Evolutionary conservation across 1,140 invertebrate species (phyloP).

Genomic region (Apolygus lucorum): DNA sequence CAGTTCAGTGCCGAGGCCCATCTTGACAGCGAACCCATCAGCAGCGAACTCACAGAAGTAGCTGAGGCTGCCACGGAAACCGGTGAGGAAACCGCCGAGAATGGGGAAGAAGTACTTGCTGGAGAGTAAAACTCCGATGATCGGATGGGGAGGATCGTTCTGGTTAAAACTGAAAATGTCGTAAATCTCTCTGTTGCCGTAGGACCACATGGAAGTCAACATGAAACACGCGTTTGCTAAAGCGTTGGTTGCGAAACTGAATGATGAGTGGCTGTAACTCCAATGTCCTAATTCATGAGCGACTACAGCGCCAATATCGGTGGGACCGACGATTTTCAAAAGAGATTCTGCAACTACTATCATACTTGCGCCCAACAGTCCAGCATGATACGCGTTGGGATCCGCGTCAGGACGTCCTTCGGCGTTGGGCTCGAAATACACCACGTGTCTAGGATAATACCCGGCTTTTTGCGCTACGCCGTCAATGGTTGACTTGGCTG

Average conservation of each 20-base stretch:
- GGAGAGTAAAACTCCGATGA: neutral
- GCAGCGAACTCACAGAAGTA: neutral
- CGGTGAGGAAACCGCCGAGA: neutral
- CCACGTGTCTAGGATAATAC: neutral
- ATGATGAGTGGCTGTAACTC: neutral
- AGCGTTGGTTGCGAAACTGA: neutral
- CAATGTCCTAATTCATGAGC: conserved; percentile 5
- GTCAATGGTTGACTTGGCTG: conserved; percentile 1
- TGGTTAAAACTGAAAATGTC: neutral
- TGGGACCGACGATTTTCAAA: neutral
- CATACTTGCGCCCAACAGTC: neutral
- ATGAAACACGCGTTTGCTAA: neutral
- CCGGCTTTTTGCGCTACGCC: neutral
- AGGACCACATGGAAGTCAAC: neutral
- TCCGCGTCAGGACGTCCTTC: too few species aligned
- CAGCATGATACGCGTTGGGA: neutral
- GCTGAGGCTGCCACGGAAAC: neutral
- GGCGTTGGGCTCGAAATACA: neutral
- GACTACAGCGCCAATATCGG: neutral
- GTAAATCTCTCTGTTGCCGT: neutral
- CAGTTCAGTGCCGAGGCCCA: neutral
- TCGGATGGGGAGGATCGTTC: neutral
- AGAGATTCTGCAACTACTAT: neutral
- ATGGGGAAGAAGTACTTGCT: neutral
- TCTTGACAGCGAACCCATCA: neutral